Conservation (phyloP, 1,140 invertebrate species). For the Meteorus sp. region DNA sequence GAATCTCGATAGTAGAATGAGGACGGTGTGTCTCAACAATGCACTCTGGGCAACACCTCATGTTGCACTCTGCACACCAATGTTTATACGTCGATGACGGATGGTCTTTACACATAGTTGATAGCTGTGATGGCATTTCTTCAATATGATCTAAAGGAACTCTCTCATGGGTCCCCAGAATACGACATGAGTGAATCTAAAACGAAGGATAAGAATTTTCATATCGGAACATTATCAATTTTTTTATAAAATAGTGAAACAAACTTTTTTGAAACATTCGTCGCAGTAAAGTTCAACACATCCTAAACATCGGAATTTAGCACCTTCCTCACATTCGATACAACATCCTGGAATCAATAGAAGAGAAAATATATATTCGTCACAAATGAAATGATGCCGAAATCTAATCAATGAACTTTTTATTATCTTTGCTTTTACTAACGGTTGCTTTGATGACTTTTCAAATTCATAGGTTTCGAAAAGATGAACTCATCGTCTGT, state of each 20-base stretch:
- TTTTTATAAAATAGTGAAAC: too few relatives aligned
- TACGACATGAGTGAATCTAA: slow-evolving; percentile 34
- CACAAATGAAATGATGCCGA: too few relatives aligned
- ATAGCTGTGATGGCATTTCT: not conserved
- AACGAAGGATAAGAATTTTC: slow-evolving; percentile 26
- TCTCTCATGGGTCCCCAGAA: slow-evolving; percentile 13
- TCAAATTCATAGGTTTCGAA: not conserved
- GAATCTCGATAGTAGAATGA: slow-evolving; percentile 32
- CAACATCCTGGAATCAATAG: slow-evolving; percentile 30
- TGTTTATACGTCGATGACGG: slow-evolving; percentile 35
- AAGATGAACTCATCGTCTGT: not conserved
- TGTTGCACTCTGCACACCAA: slow-evolving; percentile 48
- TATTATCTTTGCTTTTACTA: too few relatives aligned
- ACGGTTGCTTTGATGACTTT: not conserved
- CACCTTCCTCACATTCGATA: slow-evolving; percentile 38
- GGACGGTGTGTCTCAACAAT: slow-evolving; percentile 41
- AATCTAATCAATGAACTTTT: slow-evolving; percentile 5
- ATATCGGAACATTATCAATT: not conserved
- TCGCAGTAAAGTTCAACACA: slow-evolving; percentile 41
- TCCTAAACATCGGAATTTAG: slow-evolving; percentile 34
- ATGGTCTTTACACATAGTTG: slow-evolving; percentile 31
- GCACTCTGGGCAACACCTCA: slow-evolving; percentile 47
- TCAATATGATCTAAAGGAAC: slow-evolving; percentile 15
- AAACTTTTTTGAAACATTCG: slow-evolving; percentile 46
- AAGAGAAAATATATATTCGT: too few relatives aligned